phyloP scores from a whole-genome alignment of 2,797 vertebrate species.

The Parauchenoglanis punctatus region DNA sequence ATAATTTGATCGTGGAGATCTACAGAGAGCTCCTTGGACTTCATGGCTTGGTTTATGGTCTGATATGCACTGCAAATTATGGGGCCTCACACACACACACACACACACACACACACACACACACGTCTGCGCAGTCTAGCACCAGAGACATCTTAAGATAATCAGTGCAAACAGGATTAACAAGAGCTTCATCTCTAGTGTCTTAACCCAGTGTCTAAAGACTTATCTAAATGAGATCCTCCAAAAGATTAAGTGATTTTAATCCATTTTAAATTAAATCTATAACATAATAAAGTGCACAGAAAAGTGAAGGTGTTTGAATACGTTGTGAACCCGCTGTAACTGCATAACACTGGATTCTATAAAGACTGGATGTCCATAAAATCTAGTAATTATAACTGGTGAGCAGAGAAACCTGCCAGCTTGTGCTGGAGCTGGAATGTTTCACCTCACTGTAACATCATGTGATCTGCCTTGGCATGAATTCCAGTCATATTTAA shows the following conservation, averaged over 20 bases:
- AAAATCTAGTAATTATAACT: background rate
- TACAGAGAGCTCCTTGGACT: no score
- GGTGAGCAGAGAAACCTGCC: background rate
- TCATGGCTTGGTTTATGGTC: background rate
- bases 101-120: background rate
- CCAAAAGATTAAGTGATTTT: background rate
- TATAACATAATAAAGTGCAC: background rate
- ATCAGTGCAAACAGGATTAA: background rate
- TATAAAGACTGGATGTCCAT: background rate
- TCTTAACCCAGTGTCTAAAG: background rate
- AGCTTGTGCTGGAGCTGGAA: background rate
- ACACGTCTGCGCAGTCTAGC: background rate
- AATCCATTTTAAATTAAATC: background rate
- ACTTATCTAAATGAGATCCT: background rate
- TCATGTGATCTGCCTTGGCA: slow-evolving; percentile 12
- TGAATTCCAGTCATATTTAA: slow-evolving; percentile 1
- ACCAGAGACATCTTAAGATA: background rate
- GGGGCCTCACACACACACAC: background rate
- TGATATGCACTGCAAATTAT: background rate
- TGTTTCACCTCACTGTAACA: slow-evolving; percentile 11
- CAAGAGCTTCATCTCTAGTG: background rate
- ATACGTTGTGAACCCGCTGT: background rate
- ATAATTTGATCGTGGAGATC: no score
- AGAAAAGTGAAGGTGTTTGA: background rate
- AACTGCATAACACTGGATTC: background rate